These are phyloP conservation scores for Venusia cambrica DNA, from an alignment of 2,888 invertebrate species.

Conservation along the genomic window DNA sequence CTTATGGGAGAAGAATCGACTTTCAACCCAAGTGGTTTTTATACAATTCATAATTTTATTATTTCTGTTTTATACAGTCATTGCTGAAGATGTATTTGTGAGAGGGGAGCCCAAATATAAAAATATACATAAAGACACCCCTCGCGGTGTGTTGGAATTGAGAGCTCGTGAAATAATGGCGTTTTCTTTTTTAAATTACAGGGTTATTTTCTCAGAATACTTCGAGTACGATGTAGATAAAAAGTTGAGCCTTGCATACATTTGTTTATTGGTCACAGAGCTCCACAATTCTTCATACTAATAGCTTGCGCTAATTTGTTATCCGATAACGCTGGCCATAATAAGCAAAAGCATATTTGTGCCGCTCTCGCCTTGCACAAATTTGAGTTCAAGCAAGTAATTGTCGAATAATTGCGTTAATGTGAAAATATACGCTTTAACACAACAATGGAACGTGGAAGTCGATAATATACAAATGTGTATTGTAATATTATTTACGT, in stretches of 20 bases:
- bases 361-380: conserved; percentile 55
- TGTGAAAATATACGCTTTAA: conserved; percentile 76
- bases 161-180: conserved; percentile 30
- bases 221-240: too few relatives aligned
- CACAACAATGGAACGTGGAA: conserved; percentile 69
- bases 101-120: conserved; percentile 42
- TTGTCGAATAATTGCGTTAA: conserved; percentile 78
- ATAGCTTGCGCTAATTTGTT: conserved; percentile 59
- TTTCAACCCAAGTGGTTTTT: conserved; percentile 39
- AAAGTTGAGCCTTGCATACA: too few relatives aligned
- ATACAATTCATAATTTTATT: conserved; percentile 33
- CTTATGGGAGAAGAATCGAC: conserved; percentile 30
- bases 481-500: conserved; percentile 36
- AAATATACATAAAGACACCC: conserved; percentile 32
- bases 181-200: conserved; percentile 9
- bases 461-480: conserved; percentile 48
- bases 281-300: conserved; percentile 38
- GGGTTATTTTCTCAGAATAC: too few relatives aligned
- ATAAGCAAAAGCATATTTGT: conserved; percentile 65
- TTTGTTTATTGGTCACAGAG: conserved; percentile 5
- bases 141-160: background rate
- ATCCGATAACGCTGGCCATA: conserved; percentile 61
- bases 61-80: conserved; percentile 59
- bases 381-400: conserved; percentile 67
- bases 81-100: conserved; percentile 53